Conservation (phyloP, 92 coral and sea anemone species). For the Palythoa grandiflora region DNA sequence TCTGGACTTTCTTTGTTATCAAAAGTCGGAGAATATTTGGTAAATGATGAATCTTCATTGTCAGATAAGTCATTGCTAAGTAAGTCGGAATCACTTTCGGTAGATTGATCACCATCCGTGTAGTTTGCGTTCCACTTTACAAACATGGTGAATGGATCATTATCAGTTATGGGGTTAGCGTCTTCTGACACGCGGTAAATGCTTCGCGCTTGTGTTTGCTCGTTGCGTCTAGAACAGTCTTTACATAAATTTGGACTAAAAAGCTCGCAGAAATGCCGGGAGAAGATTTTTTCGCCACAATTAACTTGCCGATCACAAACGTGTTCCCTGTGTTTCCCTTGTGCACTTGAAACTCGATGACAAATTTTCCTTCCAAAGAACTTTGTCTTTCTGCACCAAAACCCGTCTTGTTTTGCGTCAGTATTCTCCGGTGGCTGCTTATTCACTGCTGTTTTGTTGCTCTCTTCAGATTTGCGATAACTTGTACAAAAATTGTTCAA, state of each 20-base stretch:
- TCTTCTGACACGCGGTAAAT: constrained; percentile 43
- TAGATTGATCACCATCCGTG: constrained; percentile 58
- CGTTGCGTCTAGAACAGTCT: constrained; percentile 68
- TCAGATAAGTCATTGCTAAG: constrained; percentile 59
- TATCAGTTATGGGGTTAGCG: constrained; percentile 26
- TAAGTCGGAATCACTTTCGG: constrained; percentile 47
- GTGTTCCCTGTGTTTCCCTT: background rate
- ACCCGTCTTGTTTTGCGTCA: background rate
- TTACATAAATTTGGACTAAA: constrained; percentile 83
- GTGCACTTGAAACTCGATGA: constrained; percentile 75
- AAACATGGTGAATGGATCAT: constrained; percentile 72
- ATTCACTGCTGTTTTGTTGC: constrained; percentile 9
- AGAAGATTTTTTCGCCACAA: constrained; percentile 37
- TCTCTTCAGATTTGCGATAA: constrained; percentile 2
- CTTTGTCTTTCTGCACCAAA: constrained; percentile 40
- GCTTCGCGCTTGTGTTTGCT: constrained; percentile 54
- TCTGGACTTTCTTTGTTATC: constrained; percentile 40
- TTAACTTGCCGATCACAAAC: constrained; percentile 64
- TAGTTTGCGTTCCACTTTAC: constrained; percentile 58
- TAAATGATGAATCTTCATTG: constrained; percentile 42
- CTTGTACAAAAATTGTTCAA: too few species aligned
- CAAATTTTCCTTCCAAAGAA: constrained; percentile 56
- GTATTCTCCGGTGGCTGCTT: constrained; percentile 10
- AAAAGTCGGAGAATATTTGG: constrained; percentile 16
- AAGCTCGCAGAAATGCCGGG: constrained; percentile 82